phyloP scores from a whole-genome alignment of 2,888 invertebrate genomes.

The Hemaris fuciformis region DNA sequence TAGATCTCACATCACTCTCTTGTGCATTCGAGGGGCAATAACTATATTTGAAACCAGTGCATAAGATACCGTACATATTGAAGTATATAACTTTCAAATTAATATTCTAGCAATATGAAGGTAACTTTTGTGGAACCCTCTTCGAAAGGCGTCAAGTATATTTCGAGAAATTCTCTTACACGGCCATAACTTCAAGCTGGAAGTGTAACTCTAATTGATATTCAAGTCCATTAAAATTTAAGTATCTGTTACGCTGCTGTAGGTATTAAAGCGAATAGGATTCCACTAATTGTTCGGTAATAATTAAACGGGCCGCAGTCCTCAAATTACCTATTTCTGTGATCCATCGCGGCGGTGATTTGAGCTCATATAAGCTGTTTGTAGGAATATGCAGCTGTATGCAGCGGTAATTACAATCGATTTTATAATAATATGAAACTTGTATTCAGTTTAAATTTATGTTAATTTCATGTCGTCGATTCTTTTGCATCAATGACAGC shows the following conservation, averaged over 20 bases:
- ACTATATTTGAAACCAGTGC: too few species aligned
- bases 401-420: neutral
- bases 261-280: neutral
- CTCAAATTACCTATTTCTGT: neutral
- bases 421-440: too few species aligned
- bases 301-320: slow-evolving; percentile 5
- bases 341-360: neutral
- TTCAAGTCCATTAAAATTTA: neutral
- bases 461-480: too few species aligned
- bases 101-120: neutral
- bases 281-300: neutral
- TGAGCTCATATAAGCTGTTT: neutral
- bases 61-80: too few species aligned
- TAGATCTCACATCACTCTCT: too few species aligned
- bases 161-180: neutral
- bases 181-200: neutral
- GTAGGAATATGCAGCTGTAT: neutral
- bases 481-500: too few species aligned
- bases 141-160: neutral
- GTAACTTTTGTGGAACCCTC: neutral
- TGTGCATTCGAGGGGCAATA: too few species aligned
- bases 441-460: too few species aligned
- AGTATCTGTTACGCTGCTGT: neutral
- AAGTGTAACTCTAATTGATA: neutral
- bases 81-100: neutral